Percentiles rank a stretch among this genome's conserved stretches.
phyloP scores from a whole-genome alignment of 2,797 vertebrate genomes.

The Cheirogaleus major region DNA sequence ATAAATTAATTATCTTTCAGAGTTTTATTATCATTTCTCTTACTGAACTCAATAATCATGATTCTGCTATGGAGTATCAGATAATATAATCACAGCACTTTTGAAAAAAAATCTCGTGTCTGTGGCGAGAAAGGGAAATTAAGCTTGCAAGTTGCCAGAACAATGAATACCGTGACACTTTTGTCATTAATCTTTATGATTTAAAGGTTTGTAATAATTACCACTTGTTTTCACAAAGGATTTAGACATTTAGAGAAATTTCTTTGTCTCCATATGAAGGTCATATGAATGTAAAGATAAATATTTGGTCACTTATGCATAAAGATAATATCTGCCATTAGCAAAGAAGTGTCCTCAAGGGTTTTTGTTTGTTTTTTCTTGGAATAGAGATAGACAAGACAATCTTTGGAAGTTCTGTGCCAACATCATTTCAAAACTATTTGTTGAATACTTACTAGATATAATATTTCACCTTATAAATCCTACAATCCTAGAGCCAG shows the following conservation, averaged over 20 bases:
- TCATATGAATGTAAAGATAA: neutral
- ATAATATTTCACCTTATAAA: conserved; percentile 29
- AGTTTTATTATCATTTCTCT: neutral
- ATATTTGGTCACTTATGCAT: neutral
- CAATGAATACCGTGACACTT: neutral
- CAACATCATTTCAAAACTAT: conserved; percentile 15
- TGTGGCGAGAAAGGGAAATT: neutral
- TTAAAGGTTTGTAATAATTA: neutral
- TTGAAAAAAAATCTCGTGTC: neutral
- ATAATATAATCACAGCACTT: neutral
- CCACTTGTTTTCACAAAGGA: neutral
- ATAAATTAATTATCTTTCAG: neutral
- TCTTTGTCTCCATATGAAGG: neutral
- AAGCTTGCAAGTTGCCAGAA: neutral
- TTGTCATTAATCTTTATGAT: neutral
- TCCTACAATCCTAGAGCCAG: neutral
- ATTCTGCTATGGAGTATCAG: neutral
- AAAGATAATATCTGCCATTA: neutral
- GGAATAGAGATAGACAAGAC: neutral
- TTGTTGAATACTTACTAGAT: neutral
- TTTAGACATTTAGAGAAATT: neutral
- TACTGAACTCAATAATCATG: neutral
- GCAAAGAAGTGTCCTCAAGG: neutral
- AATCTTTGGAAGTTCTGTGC: neutral
- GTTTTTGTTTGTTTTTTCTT: neutral